Evolutionary conservation across 1,140 invertebrate genomes (phyloP).

Genomic region (Berghia stephanieae): DNA sequence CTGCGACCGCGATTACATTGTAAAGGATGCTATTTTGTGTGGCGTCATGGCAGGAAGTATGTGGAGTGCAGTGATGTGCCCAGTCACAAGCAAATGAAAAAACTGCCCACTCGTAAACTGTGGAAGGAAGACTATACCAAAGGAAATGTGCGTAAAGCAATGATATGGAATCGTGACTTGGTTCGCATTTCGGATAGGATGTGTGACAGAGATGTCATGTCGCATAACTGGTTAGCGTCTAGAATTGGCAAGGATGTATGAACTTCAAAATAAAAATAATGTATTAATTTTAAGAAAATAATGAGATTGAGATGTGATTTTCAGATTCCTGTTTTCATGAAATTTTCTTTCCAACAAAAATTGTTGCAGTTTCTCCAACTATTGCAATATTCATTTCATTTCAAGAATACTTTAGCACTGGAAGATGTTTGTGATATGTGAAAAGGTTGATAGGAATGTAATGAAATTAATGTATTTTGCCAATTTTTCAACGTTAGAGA

Average conservation of each 20-base stretch:
- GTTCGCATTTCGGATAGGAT: not conserved
- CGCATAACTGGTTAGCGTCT: slow-evolving; percentile 28
- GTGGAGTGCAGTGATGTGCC: slow-evolving; percentile 79
- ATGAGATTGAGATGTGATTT: too few species aligned
- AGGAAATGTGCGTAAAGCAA: slow-evolving; percentile 24
- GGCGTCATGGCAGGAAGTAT: slow-evolving; percentile 75
- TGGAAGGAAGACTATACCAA: slow-evolving; percentile 42
- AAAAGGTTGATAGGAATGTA: too few species aligned
- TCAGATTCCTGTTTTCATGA: too few species aligned
- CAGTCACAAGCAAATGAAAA: slow-evolving; percentile 82
- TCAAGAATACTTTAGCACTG: too few species aligned
- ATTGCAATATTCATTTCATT: too few species aligned
- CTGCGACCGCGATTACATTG: slow-evolving; percentile 74
- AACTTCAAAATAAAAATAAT: not conserved
- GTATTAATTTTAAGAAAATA: too few species aligned
- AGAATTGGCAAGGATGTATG: slow-evolving; percentile 23
- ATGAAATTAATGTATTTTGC: too few species aligned
- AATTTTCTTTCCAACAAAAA: too few species aligned
- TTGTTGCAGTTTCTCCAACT: too few species aligned
- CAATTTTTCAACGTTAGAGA: too few species aligned
- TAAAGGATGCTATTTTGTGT: slow-evolving; percentile 79
- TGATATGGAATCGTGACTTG: slow-evolving; percentile 21
- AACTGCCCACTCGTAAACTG: slow-evolving; percentile 65
- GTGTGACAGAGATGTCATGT: too few species aligned
- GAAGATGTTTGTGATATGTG: too few species aligned